phyloP scores from a whole-genome alignment of 2,888 invertebrate genomes.

The Synanthedon myopaeformis region DNA sequence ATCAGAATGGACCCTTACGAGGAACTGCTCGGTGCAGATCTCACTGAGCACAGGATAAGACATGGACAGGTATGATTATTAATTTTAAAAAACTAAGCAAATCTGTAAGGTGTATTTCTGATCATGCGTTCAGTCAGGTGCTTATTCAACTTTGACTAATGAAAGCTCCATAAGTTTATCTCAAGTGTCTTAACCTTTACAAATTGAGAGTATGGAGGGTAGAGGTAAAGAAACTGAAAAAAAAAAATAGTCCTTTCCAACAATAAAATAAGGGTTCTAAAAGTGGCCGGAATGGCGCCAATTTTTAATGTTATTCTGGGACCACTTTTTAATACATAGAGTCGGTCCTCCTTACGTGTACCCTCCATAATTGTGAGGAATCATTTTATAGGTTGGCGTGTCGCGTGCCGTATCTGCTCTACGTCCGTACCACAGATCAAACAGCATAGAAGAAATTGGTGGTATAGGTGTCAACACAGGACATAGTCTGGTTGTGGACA shows the following conservation, averaged over 20 bases:
- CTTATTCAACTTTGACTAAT: too few species aligned
- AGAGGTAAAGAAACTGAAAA: too few species aligned
- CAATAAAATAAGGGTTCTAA: too few species aligned
- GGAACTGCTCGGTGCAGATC: conserved; percentile 89
- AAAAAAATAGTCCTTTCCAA: too few species aligned
- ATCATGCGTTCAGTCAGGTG: too few species aligned
- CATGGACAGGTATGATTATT: conserved; percentile 70
- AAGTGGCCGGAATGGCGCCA: too few species aligned
- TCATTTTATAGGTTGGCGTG: conserved; percentile 66
- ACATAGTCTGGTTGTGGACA: conserved; percentile 61
- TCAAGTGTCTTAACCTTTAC: neutral
- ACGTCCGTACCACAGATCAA: conserved; percentile 70
- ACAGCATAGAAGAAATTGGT: conserved; percentile 49
- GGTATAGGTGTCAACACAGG: conserved; percentile 79
- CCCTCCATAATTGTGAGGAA: neutral
- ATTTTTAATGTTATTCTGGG: too few species aligned
- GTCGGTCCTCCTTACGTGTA: too few species aligned
- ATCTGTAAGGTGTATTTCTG: too few species aligned
- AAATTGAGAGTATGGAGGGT: neutral
- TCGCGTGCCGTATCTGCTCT: conserved; percentile 81
- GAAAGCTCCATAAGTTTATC: too few species aligned
- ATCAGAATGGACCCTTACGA: conserved; percentile 89
- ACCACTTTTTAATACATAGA: too few species aligned
- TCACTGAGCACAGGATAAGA: conserved; percentile 86
- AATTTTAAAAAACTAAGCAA: too few species aligned